phyloP scores from a whole-genome alignment of 2,888 invertebrate genomes.

The Pristionchus entomophagus region DNA sequence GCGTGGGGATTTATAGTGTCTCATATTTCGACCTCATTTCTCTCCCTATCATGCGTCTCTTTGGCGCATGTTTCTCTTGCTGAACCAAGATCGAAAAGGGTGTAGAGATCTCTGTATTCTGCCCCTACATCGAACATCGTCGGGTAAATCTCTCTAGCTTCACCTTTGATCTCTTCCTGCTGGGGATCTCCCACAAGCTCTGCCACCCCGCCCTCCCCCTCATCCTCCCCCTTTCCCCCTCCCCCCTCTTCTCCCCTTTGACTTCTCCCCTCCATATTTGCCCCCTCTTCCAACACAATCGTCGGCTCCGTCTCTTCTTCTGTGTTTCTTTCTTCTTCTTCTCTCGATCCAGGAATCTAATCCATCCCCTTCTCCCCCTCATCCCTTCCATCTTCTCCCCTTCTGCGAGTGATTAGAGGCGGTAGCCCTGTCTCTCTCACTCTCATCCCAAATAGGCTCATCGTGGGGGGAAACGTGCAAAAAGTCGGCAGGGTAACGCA shows the following conservation, averaged over 20 bases:
- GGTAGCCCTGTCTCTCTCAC: background rate
- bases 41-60: background rate
- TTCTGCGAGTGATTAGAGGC: background rate
- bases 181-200: background rate
- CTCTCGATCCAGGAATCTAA: slow-evolving; percentile 29
- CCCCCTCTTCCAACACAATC: background rate
- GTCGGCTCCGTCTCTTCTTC: no score
- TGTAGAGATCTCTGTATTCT: no score
- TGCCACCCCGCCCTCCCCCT: background rate
- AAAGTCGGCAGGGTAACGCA: background rate
- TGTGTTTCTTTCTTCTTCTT: slow-evolving; percentile 1
- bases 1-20: no score
- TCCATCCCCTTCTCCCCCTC: background rate
- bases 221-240: background rate
- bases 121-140: no score
- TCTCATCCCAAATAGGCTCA: background rate
- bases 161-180: slow-evolving; percentile 18
- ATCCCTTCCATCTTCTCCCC: background rate
- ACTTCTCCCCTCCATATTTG: background rate
- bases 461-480: background rate
- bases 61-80: background rate
- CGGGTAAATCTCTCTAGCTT: background rate
- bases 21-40: background rate
- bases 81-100: no score
- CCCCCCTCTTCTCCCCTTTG: background rate